phyloP scores from a whole-genome alignment of 2,888 invertebrate genomes.

The Eupithecia pulchellata region DNA sequence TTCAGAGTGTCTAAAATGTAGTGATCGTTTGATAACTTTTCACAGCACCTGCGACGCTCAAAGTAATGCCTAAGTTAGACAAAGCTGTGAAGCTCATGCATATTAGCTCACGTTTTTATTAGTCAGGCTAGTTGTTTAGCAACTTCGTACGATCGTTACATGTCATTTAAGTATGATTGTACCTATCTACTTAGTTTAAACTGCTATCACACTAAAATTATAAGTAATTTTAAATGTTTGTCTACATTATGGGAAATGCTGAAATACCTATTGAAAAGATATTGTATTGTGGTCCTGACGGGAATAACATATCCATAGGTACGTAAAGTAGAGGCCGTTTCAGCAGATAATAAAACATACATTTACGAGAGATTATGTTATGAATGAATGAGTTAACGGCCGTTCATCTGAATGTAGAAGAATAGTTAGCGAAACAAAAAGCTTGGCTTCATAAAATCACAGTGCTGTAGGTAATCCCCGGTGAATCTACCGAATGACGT shows the following conservation, averaged over 20 bases:
- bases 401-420: background rate
- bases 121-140: slow-evolving; percentile 4
- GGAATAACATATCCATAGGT: background rate
- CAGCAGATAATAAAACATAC: background rate
- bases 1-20: slow-evolving; percentile 17
- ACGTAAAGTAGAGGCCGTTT: background rate
- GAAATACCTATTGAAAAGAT: background rate
- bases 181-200: slow-evolving; percentile 4
- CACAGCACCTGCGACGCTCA: slow-evolving; percentile 34
- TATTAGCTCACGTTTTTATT: too few species aligned
- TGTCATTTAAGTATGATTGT: slow-evolving; percentile 16
- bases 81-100: slow-evolving; percentile 30
- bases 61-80: slow-evolving; percentile 31
- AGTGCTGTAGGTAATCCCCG: slow-evolving; percentile 6
- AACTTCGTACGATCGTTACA: slow-evolving; percentile 24
- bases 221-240: background rate
- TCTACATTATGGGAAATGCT: background rate
- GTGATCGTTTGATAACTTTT: slow-evolving; percentile 32
- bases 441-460: background rate
- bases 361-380: background rate
- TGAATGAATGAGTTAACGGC: background rate
- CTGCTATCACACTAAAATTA: slow-evolving; percentile 1
- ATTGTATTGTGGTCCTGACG: background rate
- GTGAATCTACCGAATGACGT: slow-evolving; percentile 37
- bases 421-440: background rate